phyloP scores from a whole-genome alignment of 2,113 vertebrate genomes.

The Irena cyanogastra region DNA sequence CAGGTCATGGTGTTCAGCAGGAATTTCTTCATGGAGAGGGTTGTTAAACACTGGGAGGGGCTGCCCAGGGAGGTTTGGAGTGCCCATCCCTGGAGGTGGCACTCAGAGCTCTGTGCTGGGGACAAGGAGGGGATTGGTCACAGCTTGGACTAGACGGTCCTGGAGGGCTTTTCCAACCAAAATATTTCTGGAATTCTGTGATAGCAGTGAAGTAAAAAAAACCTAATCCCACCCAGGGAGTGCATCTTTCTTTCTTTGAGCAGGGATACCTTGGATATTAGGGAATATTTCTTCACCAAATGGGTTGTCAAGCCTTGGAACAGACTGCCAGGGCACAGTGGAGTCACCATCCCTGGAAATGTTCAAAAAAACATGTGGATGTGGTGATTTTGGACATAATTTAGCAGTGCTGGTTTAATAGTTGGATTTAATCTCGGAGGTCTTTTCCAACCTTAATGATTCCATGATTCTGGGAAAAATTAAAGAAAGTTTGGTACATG shows the following conservation, averaged over 20 bases:
- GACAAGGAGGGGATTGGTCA: rapidly evolving
- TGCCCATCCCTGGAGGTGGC: background rate
- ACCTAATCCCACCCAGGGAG: background rate
- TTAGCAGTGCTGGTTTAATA: background rate
- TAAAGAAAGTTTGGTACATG: rapidly evolving
- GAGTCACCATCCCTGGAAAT: background rate
- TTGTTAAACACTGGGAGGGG: background rate
- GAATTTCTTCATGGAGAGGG: background rate
- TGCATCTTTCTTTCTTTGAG: background rate
- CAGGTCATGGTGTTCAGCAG: background rate
- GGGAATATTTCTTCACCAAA: background rate
- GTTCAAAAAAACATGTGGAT: background rate
- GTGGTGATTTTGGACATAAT: background rate
- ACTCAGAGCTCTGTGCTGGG: background rate
- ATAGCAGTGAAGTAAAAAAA: background rate
- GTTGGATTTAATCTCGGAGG: background rate
- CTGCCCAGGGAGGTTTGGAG: background rate
- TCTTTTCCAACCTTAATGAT: background rate
- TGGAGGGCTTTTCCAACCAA: background rate
- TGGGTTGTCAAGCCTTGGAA: background rate
- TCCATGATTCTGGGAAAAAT: background rate
- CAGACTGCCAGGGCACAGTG: background rate
- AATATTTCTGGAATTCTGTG: background rate
- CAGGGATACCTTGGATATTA: rapidly evolving
- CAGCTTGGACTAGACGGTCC: rapidly evolving